A percentile compares a stretch with the other conserved stretches of the same genome.
These are phyloP conservation scores for Nephrotoma appendiculata DNA, from an alignment of 2,888 invertebrate species.

Conservation along the genomic window DNA sequence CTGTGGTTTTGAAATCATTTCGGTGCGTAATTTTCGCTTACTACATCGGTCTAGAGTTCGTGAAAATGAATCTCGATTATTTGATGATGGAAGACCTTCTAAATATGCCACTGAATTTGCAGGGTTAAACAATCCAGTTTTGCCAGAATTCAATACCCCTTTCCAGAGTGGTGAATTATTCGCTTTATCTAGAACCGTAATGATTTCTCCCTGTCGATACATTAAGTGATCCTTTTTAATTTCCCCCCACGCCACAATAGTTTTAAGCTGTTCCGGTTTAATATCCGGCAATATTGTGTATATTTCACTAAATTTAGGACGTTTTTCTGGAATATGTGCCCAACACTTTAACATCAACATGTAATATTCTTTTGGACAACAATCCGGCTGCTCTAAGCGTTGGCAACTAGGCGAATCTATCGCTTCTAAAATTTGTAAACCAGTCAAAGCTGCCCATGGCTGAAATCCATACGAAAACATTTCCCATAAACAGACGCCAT, in stretches of 20 bases:
- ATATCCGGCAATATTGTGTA: constrained; percentile 63
- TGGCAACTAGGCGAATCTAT: constrained; percentile 87
- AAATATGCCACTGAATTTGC: constrained; percentile 76
- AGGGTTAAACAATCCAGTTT: constrained; percentile 88
- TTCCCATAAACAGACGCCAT: constrained; percentile 97
- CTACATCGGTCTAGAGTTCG: constrained; percentile 39
- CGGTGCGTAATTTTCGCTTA: constrained; percentile 59
- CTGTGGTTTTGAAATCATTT: constrained; percentile 95
- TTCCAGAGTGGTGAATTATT: constrained; percentile 68
- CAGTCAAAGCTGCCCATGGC: constrained; percentile 92
- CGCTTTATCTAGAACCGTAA: constrained; percentile 81
- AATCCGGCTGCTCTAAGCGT: constrained; percentile 83
- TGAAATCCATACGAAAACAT: constrained; percentile 98
- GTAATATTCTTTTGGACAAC: constrained; percentile 88
- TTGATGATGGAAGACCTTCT: constrained; percentile 36
- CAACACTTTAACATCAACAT: constrained; percentile 89
- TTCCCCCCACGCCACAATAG: constrained; percentile 39
- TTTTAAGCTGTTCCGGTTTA: constrained; percentile 86
- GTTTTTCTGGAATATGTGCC: constrained; percentile 76
- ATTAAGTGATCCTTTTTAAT: constrained; percentile 57
- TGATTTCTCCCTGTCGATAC: constrained; percentile 77
- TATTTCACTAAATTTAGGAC: constrained; percentile 85
- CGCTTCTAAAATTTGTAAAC: constrained; percentile 86
- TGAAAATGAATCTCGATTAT: constrained; percentile 43
- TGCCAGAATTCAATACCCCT: constrained; percentile 75